Evolutionary conservation across 2,113 vertebrate genomes (phyloP).

Genomic region (Zosterops borbonicus): DNA sequence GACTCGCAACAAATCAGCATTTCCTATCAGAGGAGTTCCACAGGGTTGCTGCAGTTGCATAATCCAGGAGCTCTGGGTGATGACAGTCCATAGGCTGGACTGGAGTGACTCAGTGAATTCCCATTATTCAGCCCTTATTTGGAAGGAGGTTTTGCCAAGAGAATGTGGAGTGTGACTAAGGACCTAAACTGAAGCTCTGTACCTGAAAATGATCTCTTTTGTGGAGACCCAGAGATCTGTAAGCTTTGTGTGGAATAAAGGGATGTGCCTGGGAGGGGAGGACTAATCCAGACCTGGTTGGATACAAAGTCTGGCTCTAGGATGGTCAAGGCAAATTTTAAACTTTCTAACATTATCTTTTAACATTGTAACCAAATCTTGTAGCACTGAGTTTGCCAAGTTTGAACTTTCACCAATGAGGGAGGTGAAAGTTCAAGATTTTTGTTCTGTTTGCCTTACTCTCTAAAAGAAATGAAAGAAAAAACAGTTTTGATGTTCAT

Average conservation of each 20-base stretch:
- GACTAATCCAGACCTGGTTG: rapidly evolving
- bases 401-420: neutral
- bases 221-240: neutral
- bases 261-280: neutral
- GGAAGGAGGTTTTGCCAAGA: neutral
- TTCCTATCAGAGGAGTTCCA: neutral
- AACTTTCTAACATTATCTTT: neutral
- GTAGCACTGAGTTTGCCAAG: neutral
- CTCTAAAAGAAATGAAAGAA: neutral
- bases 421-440: neutral
- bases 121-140: neutral
- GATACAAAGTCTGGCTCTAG: rapidly evolving
- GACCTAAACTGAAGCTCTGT: neutral
- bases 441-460: neutral
- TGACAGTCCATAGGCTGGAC: neutral
- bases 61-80: neutral
- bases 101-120: neutral
- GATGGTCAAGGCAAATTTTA: neutral
- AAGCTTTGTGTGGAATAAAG: neutral
- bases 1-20: neutral
- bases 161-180: neutral
- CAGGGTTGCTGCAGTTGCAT: neutral
- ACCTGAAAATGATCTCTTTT: neutral
- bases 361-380: neutral
- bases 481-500: neutral